These are phyloP conservation scores for Chouioia cunea DNA, from an alignment of 2,888 invertebrate species.

Conservation along the genomic window DNA sequence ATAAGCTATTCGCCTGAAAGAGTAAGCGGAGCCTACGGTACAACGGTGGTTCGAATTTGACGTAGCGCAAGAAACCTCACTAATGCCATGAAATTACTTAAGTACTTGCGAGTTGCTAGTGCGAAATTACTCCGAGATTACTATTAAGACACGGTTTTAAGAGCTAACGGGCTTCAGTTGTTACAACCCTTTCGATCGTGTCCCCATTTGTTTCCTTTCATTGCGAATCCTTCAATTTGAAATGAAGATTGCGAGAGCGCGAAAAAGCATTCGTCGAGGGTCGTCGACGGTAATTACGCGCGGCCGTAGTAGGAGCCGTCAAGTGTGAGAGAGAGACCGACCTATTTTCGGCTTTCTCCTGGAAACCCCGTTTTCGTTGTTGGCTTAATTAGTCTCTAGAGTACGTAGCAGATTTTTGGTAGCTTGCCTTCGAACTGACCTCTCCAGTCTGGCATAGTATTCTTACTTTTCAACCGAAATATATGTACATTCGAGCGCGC, in stretches of 20 bases:
- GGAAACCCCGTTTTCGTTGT: neutral
- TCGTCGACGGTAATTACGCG: constrained; percentile 27
- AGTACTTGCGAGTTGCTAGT: constrained; percentile 34
- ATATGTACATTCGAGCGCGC: neutral
- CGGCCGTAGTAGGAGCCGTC: neutral
- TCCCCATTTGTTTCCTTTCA: constrained; percentile 28
- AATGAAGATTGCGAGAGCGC: constrained; percentile 38
- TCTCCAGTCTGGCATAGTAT: neutral
- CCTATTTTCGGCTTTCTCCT: constrained; percentile 35
- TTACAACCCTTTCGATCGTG: constrained; percentile 34
- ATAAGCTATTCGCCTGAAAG: neutral
- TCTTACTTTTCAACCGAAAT: neutral
- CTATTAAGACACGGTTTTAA: constrained; percentile 28
- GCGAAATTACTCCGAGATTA: constrained; percentile 47
- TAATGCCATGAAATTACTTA: constrained; percentile 46
- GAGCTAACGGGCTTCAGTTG: constrained; percentile 2
- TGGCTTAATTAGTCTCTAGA: constrained; percentile 28
- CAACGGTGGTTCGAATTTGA: too few species aligned
- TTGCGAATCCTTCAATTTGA: constrained; percentile 39
- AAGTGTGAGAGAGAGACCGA: constrained; percentile 12
- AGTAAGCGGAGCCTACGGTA: neutral
- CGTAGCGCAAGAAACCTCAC: constrained; percentile 16
- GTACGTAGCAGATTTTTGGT: neutral
- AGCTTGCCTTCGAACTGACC: neutral
- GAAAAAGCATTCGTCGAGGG: constrained; percentile 28